Evolutionary conservation across 2,113 vertebrate species (phyloP), one percentile per base, ranked within the genome.

Genomic region (Syrrhaptes paradoxus): DNA sequence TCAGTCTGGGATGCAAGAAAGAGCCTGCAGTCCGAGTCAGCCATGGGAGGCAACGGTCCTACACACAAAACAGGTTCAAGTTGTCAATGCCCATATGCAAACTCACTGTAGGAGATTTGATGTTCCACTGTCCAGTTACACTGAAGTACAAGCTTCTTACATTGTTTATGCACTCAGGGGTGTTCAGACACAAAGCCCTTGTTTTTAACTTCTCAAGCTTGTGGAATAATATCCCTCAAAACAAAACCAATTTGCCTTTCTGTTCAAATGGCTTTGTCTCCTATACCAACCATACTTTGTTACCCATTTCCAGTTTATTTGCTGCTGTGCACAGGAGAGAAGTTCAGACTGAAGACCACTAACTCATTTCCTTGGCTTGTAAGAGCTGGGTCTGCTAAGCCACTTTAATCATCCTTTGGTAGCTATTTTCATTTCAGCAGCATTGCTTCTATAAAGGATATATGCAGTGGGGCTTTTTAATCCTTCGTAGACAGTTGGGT

Each of bases 1-100:
- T 38, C 24, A n/a, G 16, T 8, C 29, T 16, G 11, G 14, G 51
- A 54, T 4, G 5, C n/a, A n/a, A 51, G 46, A 16, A 25, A 10
- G 17, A 73, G 24, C 22, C 52, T 38, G 14, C 52, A 55, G 12
- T 3, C 36, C 12, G 16, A 29, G 26, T 10, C 7, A 86, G 26
- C 29, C 46, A 26, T 0, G 1, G 31, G 21, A 58, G 34, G 13
- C 7, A 3, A 54, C 6, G 65, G 13, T 2, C 9, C 29, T 29
- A 6, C 5, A 22, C 51, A 8, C 20, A 59, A 29, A 24, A 38
- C 18, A 11, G 4, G 16, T 21, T n/a, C 59, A 48, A 76, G 22
- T 8, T 14, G 38, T 32, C 43, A 43, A 8, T 7, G 32, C 4
- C 67, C 51, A 11, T 34, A 62, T 0, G 0, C 16, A 74, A 62